A percentile compares a stretch with the other conserved stretches of the same genome.
These are phyloP conservation scores for Bujurquina vittata DNA, from an alignment of 2,113 vertebrate species.

Conservation along the genomic window DNA sequence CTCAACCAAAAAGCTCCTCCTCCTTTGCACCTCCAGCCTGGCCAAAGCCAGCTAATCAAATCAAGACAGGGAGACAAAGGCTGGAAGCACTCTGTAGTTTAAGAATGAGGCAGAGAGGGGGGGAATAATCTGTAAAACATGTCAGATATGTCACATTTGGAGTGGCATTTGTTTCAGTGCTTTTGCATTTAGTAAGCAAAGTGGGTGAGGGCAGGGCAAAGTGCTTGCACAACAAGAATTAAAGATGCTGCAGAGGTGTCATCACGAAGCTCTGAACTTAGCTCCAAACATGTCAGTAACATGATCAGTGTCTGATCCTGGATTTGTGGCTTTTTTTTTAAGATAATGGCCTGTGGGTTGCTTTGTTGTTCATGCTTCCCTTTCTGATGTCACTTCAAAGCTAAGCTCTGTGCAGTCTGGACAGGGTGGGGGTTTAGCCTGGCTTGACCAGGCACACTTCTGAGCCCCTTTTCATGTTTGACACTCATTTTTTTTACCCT, in stretches of 20 bases:
- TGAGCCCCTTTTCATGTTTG: constrained; percentile 65
- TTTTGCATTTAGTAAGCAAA: constrained; percentile 6
- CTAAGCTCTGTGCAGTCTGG: constrained; percentile 41
- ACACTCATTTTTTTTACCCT: constrained; percentile 46
- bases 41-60: constrained; percentile 66
- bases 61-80: constrained; percentile 58
- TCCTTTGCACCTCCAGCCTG: constrained; percentile 29
- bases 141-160: constrained; percentile 23
- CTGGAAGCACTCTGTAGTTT: constrained; percentile 32
- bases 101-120: not conserved
- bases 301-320: constrained; percentile 31
- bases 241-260: not conserved
- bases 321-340: constrained; percentile 40
- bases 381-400: constrained; percentile 77
- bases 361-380: constrained; percentile 61
- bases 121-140: not conserved
- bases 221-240: not conserved
- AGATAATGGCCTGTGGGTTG: constrained; percentile 28
- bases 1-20: constrained; percentile 49
- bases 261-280: not conserved
- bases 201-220: not conserved
- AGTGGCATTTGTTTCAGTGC: not conserved
- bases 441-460: constrained; percentile 64
- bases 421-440: constrained; percentile 42
- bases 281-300: constrained; percentile 33